Evolutionary conservation across 2,888 invertebrate genomes (phyloP), one percentile per base, ranked within the genome.

Genomic region (Napeogenes sylphis): DNA sequence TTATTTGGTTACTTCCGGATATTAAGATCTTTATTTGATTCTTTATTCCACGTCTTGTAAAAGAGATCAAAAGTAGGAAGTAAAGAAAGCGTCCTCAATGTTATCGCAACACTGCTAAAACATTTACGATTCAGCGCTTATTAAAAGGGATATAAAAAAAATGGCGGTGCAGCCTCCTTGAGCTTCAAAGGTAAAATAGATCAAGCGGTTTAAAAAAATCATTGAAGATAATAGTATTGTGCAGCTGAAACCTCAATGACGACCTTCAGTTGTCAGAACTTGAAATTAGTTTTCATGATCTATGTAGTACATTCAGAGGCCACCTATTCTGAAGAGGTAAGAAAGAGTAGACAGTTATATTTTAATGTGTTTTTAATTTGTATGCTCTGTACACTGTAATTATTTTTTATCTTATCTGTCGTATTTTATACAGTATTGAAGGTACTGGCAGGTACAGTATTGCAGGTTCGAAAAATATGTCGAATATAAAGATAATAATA

Each of bases 201-300:
- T 59, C 46, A 38, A 58, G 47, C 47, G 53, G 45, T 45, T 33
- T 54, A 38, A 60, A 45, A 57, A 59, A 55, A 57, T 56, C 12
- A 38, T 60, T 38, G 21, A 56, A n/a, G 42, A 45, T 45, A 61
- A 56, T 56, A 45, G 61, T 14, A 30, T 21, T 35, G 59, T 51
- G 35, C 46, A 14, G 42, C 21, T n/a, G 38, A 10, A 56, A 63
- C 60, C 55, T 56, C 42, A 58, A 53, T 45, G 54, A 30, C 65
- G 62, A 67, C 70, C 71, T 71, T 68, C 65, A 61, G 58, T 58
- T 66, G 66, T 65, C 66, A 67, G 63, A 70, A 66, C 56, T 65
- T 56, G 55, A 53, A 69, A 69, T 67, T 67, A 67, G 62, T 70
- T 70, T 64, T 55, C 65, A 66, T 57, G 47, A 42, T 14, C 4